Base-by-base conservation (phyloP, 2,888 invertebrate genomes). In the Synanthedon myopaeformis region DNA sequence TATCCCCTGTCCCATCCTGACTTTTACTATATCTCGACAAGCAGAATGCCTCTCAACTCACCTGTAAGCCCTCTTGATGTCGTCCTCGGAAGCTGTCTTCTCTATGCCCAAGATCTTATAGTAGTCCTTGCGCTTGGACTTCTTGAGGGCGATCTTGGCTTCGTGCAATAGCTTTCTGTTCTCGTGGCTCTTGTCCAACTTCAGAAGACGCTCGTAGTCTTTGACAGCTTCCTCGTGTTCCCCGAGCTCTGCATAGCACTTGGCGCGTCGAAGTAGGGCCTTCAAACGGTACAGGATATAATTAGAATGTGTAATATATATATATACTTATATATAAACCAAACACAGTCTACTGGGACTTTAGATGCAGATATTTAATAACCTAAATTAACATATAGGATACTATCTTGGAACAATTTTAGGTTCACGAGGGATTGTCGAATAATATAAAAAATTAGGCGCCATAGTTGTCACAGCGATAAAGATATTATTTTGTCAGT, bases 11-110 rank as follows among this genome's bases (percentile, higher is more conserved):
- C n/a, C n/a, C n/a, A n/a, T n/a, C n/a, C n/a, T n/a, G n/a, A n/a
- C n/a, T n/a, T n/a, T n/a, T n/a, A n/a, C n/a, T n/a, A n/a, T n/a
- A n/a, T n/a, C n/a, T n/a, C n/a, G n/a, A n/a, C n/a, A n/a, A n/a
- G n/a, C n/a, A n/a, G n/a, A n/a, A n/a, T n/a, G n/a, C n/a, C n/a
- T n/a, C n/a, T n/a, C n/a, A n/a, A n/a, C n/a, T n/a, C n/a, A n/a
- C n/a, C n/a, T 92, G 79, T 98, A 98, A 1, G 97, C 97, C 78
- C 96, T 97, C 74, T 97, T 97, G 55, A 98, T 96, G 67, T 97
- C 97, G 69, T 96, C 96, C 23, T 94, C 95, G 0, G 92, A 91
- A 0, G 97, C 97, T 63, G 84, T 90, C 70, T 94, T 94, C 2
- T 91, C 90, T 12, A 98, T 89, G 4, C 97, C 97, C 55, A 98